Conservation (phyloP, 2,888 invertebrate genomes). For the Melipona beecheii region DNA sequence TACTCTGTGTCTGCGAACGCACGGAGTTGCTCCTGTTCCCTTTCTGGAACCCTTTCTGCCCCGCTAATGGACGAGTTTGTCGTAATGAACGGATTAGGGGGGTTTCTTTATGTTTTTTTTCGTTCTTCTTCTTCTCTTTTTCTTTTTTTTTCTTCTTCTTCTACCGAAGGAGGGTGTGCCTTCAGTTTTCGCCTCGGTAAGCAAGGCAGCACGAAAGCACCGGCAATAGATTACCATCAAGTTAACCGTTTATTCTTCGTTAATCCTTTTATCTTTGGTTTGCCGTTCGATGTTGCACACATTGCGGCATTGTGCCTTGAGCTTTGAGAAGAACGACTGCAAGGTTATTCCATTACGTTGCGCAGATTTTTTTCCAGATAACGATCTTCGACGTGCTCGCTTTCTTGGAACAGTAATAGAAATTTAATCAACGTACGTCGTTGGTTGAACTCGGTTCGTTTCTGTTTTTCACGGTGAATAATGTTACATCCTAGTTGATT, state of each 20-base stretch:
- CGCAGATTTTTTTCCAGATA: too few species aligned
- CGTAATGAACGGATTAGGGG: slow-evolving; percentile 52
- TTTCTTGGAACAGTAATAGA: too few species aligned
- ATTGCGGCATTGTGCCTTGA: background rate
- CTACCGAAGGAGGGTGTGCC: too few species aligned
- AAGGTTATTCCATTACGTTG: too few species aligned
- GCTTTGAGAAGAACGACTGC: too few species aligned
- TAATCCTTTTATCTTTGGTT: background rate
- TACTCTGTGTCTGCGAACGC: background rate
- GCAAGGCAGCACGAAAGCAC: background rate
- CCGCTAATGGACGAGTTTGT: slow-evolving; percentile 47
- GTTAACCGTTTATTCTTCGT: background rate
- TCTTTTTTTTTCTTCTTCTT: slow-evolving; percentile 1
- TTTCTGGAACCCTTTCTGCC: background rate
- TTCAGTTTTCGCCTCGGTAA: background rate
- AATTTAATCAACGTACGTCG: too few species aligned
- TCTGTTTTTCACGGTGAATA: too few species aligned
- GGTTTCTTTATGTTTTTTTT: background rate
- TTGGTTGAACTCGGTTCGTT: too few species aligned
- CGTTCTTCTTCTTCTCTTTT: slow-evolving; percentile 2
- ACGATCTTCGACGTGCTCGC: too few species aligned
- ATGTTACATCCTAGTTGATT: too few species aligned
- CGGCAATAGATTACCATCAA: slow-evolving; percentile 4
- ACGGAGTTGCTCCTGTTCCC: background rate
- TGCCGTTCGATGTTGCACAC: background rate